Base-by-base conservation (phyloP, 2,113 vertebrate genomes). In the Lampris megalopsis region DNA sequence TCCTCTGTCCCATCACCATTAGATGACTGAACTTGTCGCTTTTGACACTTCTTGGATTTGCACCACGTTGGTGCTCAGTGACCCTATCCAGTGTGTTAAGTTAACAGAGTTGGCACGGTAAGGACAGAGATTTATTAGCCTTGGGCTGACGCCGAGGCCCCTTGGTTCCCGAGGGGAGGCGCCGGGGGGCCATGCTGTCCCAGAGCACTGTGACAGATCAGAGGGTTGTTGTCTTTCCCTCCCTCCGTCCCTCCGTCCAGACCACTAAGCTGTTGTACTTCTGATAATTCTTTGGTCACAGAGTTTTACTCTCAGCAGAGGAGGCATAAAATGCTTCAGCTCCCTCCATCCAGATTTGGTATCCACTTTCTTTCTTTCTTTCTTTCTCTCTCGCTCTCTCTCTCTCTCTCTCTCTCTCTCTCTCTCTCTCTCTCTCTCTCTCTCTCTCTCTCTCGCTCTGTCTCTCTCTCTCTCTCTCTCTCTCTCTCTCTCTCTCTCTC, bases 321-420 rank as follows among this genome's bases (percentile, higher is more conserved):
- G 84, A 48, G 24, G 60, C 69, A 79, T 86, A 79, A 89, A 90
- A 83, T 45, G 65, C 79, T 77, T 8, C 65, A 77, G 76, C 85
- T 84, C 59, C 83, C 78, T 79, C 70, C 7, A 40, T 36, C 42
- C 68, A 82, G 65, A 82, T 47, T 24, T 72, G 75, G 68, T 68
- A 67, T 81, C 81, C 73, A 57, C 70, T 75, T 75, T 80, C 71
- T 71, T 67, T 73, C 64, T 81, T 61, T 77, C 76, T 80, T 67
- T 41, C 59, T 63, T 62, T 81, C 63, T 77, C 76, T 80, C 69
- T 41, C 59, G 62, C 64, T 81, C 63, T 77, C 76, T 80, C 69
- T 41, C 59, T 63, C 77, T 83, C 64, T 74, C 75, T 80, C 77
- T 42, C 64, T 81, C 63, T 77, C 76, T 80, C 69, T 41, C 59